Conservation (phyloP, 2,113 vertebrate species). For the Microcebus griseorufus region DNA sequence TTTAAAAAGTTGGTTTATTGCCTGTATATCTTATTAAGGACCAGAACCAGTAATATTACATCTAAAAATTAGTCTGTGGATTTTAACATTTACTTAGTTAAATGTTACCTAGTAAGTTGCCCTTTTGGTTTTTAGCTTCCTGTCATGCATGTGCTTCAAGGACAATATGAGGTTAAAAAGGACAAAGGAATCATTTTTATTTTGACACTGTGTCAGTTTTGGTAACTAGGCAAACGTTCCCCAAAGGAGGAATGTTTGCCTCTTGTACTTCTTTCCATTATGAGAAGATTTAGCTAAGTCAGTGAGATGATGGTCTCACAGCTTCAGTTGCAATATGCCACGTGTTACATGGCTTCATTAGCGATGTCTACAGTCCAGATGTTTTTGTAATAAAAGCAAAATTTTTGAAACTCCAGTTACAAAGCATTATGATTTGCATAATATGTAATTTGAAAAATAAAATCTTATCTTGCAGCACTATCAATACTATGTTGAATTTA, state of each 20-base stretch:
- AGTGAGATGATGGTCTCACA: neutral
- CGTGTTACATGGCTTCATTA: conserved; percentile 38
- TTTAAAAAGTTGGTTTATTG: conserved; percentile 46
- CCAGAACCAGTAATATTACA: conserved; percentile 22
- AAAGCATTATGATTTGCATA: conserved; percentile 54
- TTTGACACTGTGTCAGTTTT: conserved; percentile 5
- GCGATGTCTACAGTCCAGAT: conserved; percentile 56
- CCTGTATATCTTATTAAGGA: conserved; percentile 55
- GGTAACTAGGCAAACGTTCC: neutral
- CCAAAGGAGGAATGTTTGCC: neutral
- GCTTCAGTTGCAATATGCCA: neutral
- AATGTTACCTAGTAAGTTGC: neutral
- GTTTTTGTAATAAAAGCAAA: conserved; percentile 37
- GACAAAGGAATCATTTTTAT: neutral
- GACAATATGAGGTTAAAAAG: neutral
- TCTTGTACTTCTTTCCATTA: neutral
- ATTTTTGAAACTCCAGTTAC: conserved; percentile 32
- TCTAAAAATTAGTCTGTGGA: conserved; percentile 44
- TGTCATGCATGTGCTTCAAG: conserved; percentile 40
- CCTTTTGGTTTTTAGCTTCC: conserved; percentile 32
- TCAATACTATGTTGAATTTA: conserved; percentile 71
- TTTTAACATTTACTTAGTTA: neutral
- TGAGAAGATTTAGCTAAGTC: conserved; percentile 31
- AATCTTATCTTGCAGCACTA: conserved; percentile 66
- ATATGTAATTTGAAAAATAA: conserved; percentile 67